Evolutionary conservation across 2,888 invertebrate genomes (phyloP), one percentile per base, ranked within the genome.

Genomic region (Ichneumon xanthorius): DNA sequence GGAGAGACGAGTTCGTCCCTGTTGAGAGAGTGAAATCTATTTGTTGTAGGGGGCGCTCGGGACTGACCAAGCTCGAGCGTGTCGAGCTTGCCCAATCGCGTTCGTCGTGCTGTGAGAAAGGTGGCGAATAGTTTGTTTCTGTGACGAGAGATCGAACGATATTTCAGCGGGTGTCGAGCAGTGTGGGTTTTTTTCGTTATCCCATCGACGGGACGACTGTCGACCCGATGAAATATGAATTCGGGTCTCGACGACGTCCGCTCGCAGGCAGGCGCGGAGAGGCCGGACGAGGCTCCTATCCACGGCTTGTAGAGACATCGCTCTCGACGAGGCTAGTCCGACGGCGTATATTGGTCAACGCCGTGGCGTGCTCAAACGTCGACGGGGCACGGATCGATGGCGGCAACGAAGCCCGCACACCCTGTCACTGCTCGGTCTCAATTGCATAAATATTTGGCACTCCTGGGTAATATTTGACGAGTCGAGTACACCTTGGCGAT

Each of bases 361-460:
- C 70, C 40, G 48, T 6, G 50, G 61, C 33, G 61, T 33, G 33
- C 33, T 61, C 30, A 37, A 61, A 55, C 48, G 55, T 68, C 50
- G 79, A 40, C 26, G 68, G 45, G 50, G 68, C n/a, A 9, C 68
- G 73, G 75, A 83, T 83, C 83, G 79, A 83, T 83, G 73, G 58
- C 40, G 53, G 7, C 71, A 22, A 33, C 26, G 50, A 30, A 61
- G 45, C 26, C 6, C 45, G 26, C 40, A 16, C 55, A 45, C 58
- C 45, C 53, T 30, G 33, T 50, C 65, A 16, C 48, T 55, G 30
- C 71, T 33, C 67, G n/a, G 40, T 72, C 61, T 45, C 70, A 45
- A 67, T 82, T 55, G 48, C 68, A 58, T 58, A 72, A 68, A 72
- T 78, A 72, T 78, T 50, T 70, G 37, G 26, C 11, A 19, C 16